Evolutionary conservation across 2,113 vertebrate genomes (phyloP), one percentile per base, ranked within the genome.

Genomic region (Colistium nudipinnis): DNA sequence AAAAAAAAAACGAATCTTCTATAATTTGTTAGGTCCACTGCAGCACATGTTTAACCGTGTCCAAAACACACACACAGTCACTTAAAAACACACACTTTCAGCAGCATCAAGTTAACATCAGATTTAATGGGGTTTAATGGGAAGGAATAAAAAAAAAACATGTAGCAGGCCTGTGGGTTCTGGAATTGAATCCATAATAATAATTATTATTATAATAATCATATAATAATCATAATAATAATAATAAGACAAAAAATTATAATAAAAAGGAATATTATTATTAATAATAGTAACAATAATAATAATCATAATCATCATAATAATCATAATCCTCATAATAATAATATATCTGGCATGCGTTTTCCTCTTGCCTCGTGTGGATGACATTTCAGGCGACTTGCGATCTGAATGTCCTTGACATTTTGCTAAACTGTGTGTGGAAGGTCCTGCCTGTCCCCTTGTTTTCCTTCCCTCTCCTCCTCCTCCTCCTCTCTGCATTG

Each of bases 401-500:
- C 19, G 44, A 55, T 64, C 77, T 60, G 60, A 80, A 76, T 24
- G 43, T 14, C 62, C 65, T 71, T 85, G 88, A 87, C 83, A 82
- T 90, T 88, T 87, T 81, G 68, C 55, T 88, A 73, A 82, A 85
- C 72, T 80, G 76, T 22, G 7, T 47, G 80, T 22, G 56, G 82
- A 83, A 79, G 83, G 77, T 82, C 77, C 76, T 52, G 70, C 57
- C 53, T 62, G 78, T 85, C 57, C 73, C 60, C n/a, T 70, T 70
- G 78, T 83, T 87, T 87, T 73, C 86, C 86, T 82, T 67, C 72
- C 63, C 61, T 81, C 65, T 69, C 80, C 86, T 81, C 86, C 81
- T 67, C 72, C 63, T 47, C 82, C 65, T 69, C 80, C 86, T 81
- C 78, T 75, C 80, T 81, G 76, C 69, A 85, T 88, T 82, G 84